These are phyloP conservation scores for Sporophila hypoxantha DNA, from an alignment of 2,113 vertebrate species.

Conservation along the genomic window DNA sequence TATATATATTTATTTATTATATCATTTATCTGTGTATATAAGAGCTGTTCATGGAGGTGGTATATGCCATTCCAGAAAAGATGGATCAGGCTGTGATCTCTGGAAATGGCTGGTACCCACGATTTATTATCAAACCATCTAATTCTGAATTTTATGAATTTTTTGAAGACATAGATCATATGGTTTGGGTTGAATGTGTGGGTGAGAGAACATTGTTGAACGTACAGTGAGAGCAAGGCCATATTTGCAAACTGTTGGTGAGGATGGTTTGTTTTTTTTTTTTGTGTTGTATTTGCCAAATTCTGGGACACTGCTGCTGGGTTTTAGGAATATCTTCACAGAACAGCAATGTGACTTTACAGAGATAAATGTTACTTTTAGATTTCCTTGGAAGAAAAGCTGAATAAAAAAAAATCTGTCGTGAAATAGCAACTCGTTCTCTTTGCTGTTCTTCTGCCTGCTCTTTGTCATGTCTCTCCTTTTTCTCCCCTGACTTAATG, in stretches of 20 bases:
- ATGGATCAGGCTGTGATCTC: background rate
- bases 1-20: background rate
- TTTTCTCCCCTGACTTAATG: background rate
- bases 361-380: slow-evolving; percentile 7
- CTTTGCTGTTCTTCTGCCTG: background rate
- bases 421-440: background rate
- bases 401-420: background rate
- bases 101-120: background rate
- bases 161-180: background rate
- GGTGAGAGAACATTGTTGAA: background rate
- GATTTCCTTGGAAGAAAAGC: background rate
- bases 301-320: background rate
- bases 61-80: background rate
- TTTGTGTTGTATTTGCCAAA: background rate
- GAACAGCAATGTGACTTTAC: background rate
- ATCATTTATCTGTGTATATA: background rate
- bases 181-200: background rate
- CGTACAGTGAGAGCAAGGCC: background rate
- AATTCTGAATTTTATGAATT: background rate
- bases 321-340: background rate
- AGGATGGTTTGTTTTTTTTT: too few species aligned
- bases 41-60: background rate
- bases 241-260: background rate
- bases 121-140: background rate
- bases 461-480: background rate